A percentile compares a stretch with the other conserved stretches of the same genome.
Evolutionary conservation across 1,140 invertebrate genomes (phyloP).

Genomic region (Hycleus phaleratus): DNA sequence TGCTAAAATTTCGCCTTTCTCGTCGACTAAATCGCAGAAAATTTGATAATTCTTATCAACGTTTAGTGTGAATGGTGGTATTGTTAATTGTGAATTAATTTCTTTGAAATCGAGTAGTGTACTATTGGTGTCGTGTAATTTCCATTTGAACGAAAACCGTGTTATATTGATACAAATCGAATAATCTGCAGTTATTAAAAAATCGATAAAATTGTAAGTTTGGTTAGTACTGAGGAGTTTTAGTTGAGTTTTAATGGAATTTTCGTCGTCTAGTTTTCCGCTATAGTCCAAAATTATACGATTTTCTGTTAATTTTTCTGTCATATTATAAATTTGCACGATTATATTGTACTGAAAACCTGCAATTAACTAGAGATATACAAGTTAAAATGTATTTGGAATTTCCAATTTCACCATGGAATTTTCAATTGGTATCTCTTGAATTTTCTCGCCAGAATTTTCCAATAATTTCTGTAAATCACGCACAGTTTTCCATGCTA

Average conservation of each 20-base stretch:
- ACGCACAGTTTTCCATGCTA: conserved; percentile 18
- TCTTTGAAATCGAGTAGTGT: background rate
- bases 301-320: no score
- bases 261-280: no score
- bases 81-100: background rate
- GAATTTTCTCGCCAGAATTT: background rate
- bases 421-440: conserved; percentile 16
- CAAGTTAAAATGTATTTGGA: background rate
- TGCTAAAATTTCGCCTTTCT: background rate
- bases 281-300: no score
- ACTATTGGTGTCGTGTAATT: background rate
- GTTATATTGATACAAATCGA: conserved; percentile 6
- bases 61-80: background rate
- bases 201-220: background rate
- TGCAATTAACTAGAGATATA: conserved; percentile 12
- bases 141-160: background rate
- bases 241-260: no score
- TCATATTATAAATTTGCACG: background rate
- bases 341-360: conserved; percentile 18
- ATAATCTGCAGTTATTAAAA: background rate
- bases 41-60: background rate
- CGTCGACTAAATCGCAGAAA: background rate
- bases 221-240: background rate
- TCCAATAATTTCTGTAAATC: conserved; percentile 16
- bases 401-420: conserved; percentile 3